Conservation (phyloP, 1,140 invertebrate genomes). For the Elysia chlorotica region DNA sequence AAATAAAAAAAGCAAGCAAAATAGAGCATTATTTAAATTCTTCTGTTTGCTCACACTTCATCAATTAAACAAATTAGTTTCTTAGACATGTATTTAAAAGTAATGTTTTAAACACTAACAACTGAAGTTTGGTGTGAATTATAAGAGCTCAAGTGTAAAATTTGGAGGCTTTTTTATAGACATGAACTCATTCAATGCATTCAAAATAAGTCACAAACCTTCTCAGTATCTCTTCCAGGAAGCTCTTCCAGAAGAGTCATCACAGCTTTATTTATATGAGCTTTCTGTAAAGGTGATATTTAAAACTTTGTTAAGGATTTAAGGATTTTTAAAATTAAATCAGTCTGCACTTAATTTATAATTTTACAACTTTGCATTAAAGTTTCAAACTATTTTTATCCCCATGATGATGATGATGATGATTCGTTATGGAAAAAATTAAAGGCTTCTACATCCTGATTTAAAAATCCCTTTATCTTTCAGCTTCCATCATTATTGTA, state of each 20-base stretch:
- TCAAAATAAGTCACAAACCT: background rate
- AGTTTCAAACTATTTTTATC: background rate
- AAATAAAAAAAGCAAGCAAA: background rate
- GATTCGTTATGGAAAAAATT: background rate
- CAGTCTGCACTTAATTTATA: background rate
- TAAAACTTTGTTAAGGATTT: no score
- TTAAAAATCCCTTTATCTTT: no score
- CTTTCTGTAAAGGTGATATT: constrained; percentile 3
- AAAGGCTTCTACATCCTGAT: background rate
- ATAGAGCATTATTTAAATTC: background rate
- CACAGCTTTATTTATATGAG: constrained; percentile 19
- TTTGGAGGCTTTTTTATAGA: background rate
- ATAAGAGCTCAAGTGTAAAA: background rate
- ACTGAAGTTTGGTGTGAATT: background rate
- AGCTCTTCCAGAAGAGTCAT: constrained; percentile 10
- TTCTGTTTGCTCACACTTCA: background rate
- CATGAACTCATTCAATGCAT: background rate
- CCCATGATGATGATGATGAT: background rate
- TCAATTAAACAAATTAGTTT: background rate
- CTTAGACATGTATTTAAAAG: background rate
- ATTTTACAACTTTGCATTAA: background rate
- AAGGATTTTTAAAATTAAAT: background rate
- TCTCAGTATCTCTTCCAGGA: background rate
- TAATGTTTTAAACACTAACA: background rate
- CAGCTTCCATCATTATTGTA: no score